Base-by-base conservation (phyloP, 2,113 vertebrate genomes). In the Oryzias curvinotus region DNA sequence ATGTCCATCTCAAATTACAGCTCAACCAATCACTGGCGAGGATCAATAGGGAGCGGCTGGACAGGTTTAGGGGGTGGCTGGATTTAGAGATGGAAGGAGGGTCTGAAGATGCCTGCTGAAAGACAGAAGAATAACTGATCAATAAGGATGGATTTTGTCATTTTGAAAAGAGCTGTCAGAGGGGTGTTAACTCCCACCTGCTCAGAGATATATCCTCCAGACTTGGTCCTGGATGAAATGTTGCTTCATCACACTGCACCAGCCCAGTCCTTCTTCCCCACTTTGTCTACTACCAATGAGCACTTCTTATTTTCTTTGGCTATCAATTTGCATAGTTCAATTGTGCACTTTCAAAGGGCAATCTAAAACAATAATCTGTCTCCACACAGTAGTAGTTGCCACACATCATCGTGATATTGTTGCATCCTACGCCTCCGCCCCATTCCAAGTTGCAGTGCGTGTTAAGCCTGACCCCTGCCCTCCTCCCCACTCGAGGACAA, bases 21-120 rank as follows among this genome's bases (percentile, higher is more conserved):
- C 89, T 86, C 93, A 80, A 94, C 92, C 89, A 91, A 93, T 94
- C 94, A 93, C 88, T 53, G 46, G 81, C 61, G 72, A 77, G 91
- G 93, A 95, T 95, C 95, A 89, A 93, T 94, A 91, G 76, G 84
- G 84, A 93, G 89, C 90, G 82, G 55, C 87, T 90, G 82, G 85
- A 85, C 81, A 89, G 81, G 63, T 55, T 55, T 43, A 52, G 16
- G 14, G 61, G 62, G 43, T 67, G 65, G 74, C 81, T 88, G 85
- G 73, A 61, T 78, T 77, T 78, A 81, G 56, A 82, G 59, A 83
- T 77, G 88, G 86, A 56, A 88, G 89, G 83, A 89, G 82, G 81
- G 68, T 84, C 87, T 88, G 87, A 80, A 71, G 89, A 91, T 88
- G 88, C 88, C 83, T 78, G 62, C 68, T 66, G 89, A 85, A 91